Percentiles rank a stretch among this genome's conserved stretches.
phyloP scores from a whole-genome alignment of 1,140 invertebrate genomes.

The Arctopsyche grandis region DNA sequence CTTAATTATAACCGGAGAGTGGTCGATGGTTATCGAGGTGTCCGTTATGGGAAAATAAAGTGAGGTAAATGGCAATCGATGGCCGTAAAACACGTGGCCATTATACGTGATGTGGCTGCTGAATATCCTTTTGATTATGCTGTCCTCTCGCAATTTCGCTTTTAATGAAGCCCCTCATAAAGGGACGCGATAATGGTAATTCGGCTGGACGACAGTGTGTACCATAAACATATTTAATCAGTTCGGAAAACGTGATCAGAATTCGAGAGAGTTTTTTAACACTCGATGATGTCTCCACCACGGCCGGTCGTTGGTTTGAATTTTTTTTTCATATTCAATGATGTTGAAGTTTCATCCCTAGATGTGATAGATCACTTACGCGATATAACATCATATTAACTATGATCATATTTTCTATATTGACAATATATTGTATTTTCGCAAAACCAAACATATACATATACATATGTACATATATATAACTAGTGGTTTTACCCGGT shows the following conservation, averaged over 20 bases:
- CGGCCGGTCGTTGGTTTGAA: too few species aligned
- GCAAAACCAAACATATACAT: neutral
- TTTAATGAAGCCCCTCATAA: conserved; percentile 38
- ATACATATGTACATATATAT: neutral
- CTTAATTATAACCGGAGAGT: conserved; percentile 26
- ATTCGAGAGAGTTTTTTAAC: too few species aligned
- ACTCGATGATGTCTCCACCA: too few species aligned
- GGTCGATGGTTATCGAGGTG: conserved; percentile 38
- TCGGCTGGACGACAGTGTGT: neutral
- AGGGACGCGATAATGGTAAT: conserved; percentile 31
- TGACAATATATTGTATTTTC: too few species aligned
- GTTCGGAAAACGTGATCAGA: too few species aligned
- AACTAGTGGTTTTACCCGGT: neutral
- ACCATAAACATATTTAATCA: too few species aligned
- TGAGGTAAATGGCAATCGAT: conserved; percentile 39
- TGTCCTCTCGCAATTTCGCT: conserved; percentile 26
- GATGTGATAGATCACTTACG: too few species aligned
- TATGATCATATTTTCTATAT: too few species aligned
- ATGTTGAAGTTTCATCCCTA: too few species aligned
- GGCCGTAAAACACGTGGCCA: conserved; percentile 35
- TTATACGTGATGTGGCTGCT: conserved; percentile 30
- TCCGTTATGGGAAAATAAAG: conserved; percentile 41
- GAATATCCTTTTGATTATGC: conserved; percentile 40
- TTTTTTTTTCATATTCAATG: too few species aligned
- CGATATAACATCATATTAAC: too few species aligned